phyloP scores from a whole-genome alignment of 2,113 vertebrate genomes.

The Todiramphus chloris region DNA sequence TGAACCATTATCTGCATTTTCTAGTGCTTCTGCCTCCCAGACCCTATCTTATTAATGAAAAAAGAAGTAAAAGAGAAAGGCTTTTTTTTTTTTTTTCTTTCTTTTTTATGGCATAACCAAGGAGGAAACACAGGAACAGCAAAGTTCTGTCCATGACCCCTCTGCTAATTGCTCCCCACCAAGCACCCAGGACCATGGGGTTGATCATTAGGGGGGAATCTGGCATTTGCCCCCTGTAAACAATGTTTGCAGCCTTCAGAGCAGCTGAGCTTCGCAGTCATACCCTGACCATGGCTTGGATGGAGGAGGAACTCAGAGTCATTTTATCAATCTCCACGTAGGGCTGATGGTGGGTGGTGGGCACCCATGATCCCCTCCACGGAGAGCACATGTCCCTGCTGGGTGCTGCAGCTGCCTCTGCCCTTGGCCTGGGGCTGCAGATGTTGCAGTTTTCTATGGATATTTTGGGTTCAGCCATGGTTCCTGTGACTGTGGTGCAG shows the following conservation, averaged over 20 bases:
- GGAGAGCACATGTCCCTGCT: neutral
- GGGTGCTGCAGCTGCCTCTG: neutral
- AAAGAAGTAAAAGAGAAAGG: neutral
- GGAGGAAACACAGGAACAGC: neutral
- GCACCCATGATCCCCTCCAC: neutral
- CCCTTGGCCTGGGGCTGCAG: neutral
- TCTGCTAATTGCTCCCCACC: neutral
- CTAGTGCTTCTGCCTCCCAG: neutral
- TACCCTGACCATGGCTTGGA: neutral
- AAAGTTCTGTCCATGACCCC: neutral
- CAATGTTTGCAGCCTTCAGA: neutral
- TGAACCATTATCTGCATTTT: constrained; percentile 28
- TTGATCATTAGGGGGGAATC: neutral
- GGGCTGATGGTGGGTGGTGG: neutral
- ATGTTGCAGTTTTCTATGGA: neutral
- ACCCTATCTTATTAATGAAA: neutral
- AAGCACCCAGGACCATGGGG: accelerated
- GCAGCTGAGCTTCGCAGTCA: neutral
- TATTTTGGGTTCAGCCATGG: neutral
- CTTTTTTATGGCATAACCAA: neutral
- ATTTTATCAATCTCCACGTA: neutral
- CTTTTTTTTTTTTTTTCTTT: neutral
- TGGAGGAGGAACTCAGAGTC: neutral
- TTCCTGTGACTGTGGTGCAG: neutral
- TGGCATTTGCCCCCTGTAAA: neutral